A percentile compares a stretch with the other conserved stretches of the same genome.
These are phyloP conservation scores for Gymnorhina tibicen DNA, from an alignment of 2,113 vertebrate species.

Conservation along the genomic window DNA sequence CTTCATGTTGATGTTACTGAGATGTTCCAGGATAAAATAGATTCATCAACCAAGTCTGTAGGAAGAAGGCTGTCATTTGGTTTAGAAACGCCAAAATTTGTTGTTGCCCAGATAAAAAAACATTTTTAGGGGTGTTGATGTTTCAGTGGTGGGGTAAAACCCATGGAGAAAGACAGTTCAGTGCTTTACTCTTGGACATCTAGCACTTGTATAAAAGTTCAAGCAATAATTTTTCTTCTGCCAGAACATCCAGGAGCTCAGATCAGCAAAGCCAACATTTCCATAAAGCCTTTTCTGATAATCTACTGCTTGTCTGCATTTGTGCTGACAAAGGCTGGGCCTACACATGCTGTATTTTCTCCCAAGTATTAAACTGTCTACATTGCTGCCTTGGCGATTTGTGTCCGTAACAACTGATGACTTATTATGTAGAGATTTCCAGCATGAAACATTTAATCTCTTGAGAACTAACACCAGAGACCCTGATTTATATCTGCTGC, in stretches of 20 bases:
- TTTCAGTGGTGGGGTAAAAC: background rate
- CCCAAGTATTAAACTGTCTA: background rate
- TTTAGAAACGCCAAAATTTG: background rate
- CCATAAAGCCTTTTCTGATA: background rate
- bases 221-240: background rate
- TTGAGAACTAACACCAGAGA: background rate
- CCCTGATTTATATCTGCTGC: background rate
- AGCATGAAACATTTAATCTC: background rate
- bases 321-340: background rate
- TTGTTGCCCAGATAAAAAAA: background rate
- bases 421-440: background rate
- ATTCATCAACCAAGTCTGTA: background rate
- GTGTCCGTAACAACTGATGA: background rate
- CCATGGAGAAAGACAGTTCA: background rate
- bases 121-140: background rate
- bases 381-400: background rate
- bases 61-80: background rate
- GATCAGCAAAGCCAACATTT: background rate
- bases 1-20: background rate
- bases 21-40: background rate
- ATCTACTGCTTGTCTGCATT: background rate
- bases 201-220: background rate
- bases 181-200: background rate
- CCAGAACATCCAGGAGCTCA: background rate
- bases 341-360: background rate